Evolutionary conservation across 2,797 vertebrate genomes (phyloP).

Genomic region (Pseudopleuronectes americanus): DNA sequence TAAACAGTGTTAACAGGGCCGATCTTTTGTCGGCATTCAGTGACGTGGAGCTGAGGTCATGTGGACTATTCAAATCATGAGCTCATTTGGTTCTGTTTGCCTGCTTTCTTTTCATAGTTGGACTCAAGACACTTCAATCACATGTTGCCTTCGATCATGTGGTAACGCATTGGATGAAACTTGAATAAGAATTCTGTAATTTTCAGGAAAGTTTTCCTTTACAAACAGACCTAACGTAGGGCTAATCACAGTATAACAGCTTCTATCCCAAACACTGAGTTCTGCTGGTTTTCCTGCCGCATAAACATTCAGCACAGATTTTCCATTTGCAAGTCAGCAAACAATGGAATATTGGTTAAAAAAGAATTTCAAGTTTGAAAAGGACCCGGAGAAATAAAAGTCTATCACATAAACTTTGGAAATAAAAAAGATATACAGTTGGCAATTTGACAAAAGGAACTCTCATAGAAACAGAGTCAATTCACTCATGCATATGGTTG

Average conservation of each 20-base stretch:
- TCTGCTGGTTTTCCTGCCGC: slow-evolving; percentile 42
- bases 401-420: no score
- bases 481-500: not conserved
- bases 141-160: slow-evolving; percentile 16
- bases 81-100: slow-evolving; percentile 27
- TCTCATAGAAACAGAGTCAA: no score
- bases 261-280: slow-evolving; percentile 58
- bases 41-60: slow-evolving; percentile 18
- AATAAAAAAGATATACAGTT: not conserved
- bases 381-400: not conserved
- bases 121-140: slow-evolving; percentile 9
- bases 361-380: not conserved
- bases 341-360: not conserved
- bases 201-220: slow-evolving; percentile 52
- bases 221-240: slow-evolving; percentile 47
- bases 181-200: slow-evolving; percentile 66
- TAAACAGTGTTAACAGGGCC: not conserved
- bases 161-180: slow-evolving; percentile 46
- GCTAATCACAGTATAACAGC: slow-evolving; percentile 46
- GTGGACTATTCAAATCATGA: slow-evolving; percentile 21
- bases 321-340: slow-evolving; percentile 28
- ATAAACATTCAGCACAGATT: slow-evolving; percentile 23
- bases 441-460: not conserved
- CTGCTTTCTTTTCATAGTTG: slow-evolving; percentile 38
- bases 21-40: not conserved